These are phyloP conservation scores for Poecilia latipinna DNA, from an alignment of 2,113 vertebrate species.

Conservation along the genomic window DNA sequence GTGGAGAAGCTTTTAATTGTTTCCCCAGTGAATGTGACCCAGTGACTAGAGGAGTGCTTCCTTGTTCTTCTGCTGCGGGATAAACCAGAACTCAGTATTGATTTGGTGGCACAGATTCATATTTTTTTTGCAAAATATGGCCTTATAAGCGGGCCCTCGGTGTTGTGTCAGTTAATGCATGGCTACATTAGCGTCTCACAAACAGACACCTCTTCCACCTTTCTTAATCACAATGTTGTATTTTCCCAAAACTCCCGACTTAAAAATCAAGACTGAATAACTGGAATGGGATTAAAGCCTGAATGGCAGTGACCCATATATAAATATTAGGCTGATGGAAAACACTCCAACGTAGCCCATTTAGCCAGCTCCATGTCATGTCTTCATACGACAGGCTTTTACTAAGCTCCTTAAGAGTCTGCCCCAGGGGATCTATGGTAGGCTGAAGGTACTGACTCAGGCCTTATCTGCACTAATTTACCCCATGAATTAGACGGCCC, in stretches of 20 bases:
- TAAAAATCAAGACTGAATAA: slow-evolving; percentile 71
- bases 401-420: slow-evolving; percentile 84
- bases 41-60: slow-evolving; percentile 65
- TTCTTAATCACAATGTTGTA: slow-evolving; percentile 9
- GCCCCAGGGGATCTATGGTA: slow-evolving; percentile 78
- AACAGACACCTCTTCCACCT: slow-evolving; percentile 34
- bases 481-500: slow-evolving; percentile 72
- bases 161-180: slow-evolving; percentile 40
- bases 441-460: slow-evolving; percentile 77
- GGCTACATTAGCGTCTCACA: slow-evolving; percentile 4
- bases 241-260: slow-evolving; percentile 62
- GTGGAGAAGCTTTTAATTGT: slow-evolving; percentile 73
- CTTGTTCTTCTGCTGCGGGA: slow-evolving; percentile 62
- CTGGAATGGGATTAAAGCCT: slow-evolving; percentile 75
- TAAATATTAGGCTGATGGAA: slow-evolving; percentile 78
- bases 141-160: slow-evolving; percentile 41
- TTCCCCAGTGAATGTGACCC: slow-evolving; percentile 74
- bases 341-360: slow-evolving; percentile 77
- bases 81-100: slow-evolving; percentile 74
- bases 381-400: slow-evolving; percentile 81
- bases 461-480: slow-evolving; percentile 83
- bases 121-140: slow-evolving; percentile 36
- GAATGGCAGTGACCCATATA: slow-evolving; percentile 74
- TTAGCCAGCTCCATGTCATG: slow-evolving; percentile 80
- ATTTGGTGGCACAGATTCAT: slow-evolving; percentile 59